phyloP scores from a whole-genome alignment of 2,888 invertebrate genomes.

The Plagodis dolabraria region DNA sequence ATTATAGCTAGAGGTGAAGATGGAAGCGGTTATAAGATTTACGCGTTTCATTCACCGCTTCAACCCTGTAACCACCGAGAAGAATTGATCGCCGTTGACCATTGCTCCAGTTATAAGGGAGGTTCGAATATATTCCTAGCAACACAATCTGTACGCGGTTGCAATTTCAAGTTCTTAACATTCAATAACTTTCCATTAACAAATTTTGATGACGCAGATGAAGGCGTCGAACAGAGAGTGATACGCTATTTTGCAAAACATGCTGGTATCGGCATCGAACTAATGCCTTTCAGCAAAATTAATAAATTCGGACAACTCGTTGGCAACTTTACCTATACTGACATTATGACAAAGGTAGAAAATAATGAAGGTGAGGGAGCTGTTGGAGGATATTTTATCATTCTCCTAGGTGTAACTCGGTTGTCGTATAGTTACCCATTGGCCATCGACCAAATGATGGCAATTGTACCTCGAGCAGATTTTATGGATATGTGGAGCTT shows the following conservation, averaged over 20 bases:
- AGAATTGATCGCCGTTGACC: conserved; percentile 2
- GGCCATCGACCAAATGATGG: conserved; percentile 29
- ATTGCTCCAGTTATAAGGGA: conserved; percentile 11
- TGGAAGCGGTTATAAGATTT: conserved; percentile 25
- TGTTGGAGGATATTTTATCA: conserved; percentile 42
- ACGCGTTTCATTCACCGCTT: conserved; percentile 27
- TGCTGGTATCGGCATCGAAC: conserved; percentile 37
- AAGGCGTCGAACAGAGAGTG: conserved; percentile 43
- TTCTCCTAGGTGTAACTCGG: conserved; percentile 3
- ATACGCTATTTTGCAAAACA: conserved; percentile 40
- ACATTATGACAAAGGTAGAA: conserved; percentile 40
- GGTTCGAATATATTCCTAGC: conserved; percentile 8
- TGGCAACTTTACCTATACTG: conserved; percentile 31
- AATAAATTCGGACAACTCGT: conserved; percentile 45
- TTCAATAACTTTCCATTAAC: conserved; percentile 38
- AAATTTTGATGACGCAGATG: conserved; percentile 36
- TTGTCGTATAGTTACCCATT: conserved; percentile 42
- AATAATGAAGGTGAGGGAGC: conserved; percentile 46
- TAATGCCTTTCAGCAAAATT: conserved; percentile 36
- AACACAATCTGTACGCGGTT: conserved; percentile 12
- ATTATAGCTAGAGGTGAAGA: conserved; percentile 21
- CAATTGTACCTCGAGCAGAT: conserved; percentile 31
- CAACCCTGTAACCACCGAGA: conserved; percentile 20
- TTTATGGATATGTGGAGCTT: conserved; percentile 36
- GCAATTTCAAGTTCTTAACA: conserved; percentile 38